Evolutionary conservation across 2,888 invertebrate species (phyloP).

Genomic region (Dynastes grantii): DNA sequence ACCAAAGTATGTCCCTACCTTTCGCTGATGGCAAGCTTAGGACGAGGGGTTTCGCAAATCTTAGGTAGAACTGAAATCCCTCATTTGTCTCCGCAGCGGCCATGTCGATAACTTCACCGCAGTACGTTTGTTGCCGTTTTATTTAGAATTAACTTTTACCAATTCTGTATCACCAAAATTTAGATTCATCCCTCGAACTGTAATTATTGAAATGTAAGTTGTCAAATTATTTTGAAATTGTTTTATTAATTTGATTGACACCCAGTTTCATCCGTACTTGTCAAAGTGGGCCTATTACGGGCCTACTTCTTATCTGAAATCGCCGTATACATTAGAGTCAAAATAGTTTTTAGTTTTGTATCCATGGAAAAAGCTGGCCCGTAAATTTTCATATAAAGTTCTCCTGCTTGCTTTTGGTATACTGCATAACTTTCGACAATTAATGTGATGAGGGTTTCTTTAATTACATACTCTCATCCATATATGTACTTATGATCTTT

Average conservation of each 20-base stretch:
- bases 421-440: too few relatives aligned
- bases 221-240: slow-evolving; percentile 54
- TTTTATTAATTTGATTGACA: slow-evolving; percentile 51
- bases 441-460: too few relatives aligned
- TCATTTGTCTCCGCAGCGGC: slow-evolving; percentile 38
- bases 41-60: slow-evolving; percentile 69
- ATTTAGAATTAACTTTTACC: slow-evolving; percentile 43
- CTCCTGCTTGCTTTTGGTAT: too few relatives aligned
- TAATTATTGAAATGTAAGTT: slow-evolving; percentile 50
- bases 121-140: slow-evolving; percentile 14
- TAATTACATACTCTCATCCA: too few relatives aligned
- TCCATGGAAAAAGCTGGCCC: too few relatives aligned
- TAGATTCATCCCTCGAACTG: slow-evolving; percentile 53
- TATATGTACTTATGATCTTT: too few relatives aligned
- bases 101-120: slow-evolving; percentile 26
- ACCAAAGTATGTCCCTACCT: slow-evolving; percentile 61
- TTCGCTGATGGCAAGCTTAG: slow-evolving; percentile 67
- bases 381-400: too few relatives aligned
- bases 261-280: slow-evolving; percentile 15
- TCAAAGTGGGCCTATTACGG: slow-evolving; percentile 42
- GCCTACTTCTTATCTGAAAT: slow-evolving; percentile 20
- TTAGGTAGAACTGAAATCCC: slow-evolving; percentile 69
- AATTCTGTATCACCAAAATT: slow-evolving; percentile 54
- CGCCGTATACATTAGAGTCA: background rate
- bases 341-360: background rate